These are phyloP conservation scores for Neoarius graeffei DNA, from an alignment of 2,113 vertebrate genomes.

Conservation along the genomic window DNA sequence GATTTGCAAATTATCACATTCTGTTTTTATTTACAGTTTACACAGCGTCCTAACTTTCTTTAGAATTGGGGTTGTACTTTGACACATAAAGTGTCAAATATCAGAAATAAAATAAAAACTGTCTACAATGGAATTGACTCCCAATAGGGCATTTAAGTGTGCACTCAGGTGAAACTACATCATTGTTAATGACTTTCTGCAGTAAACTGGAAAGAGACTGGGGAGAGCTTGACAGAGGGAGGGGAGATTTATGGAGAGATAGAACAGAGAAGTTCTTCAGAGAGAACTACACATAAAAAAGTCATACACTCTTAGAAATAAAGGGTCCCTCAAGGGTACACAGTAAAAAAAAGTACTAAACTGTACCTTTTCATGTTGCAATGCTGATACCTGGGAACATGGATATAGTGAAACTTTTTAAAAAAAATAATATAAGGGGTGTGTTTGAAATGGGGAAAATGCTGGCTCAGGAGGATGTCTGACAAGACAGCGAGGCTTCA, in stretches of 20 bases:
- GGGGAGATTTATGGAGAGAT: too few relatives aligned
- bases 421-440: too few relatives aligned
- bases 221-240: neutral
- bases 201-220: neutral
- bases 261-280: neutral
- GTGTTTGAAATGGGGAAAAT: too few relatives aligned
- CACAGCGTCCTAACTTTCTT: too few relatives aligned
- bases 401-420: neutral
- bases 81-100: constrained; percentile 3
- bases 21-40: too few relatives aligned
- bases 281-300: neutral
- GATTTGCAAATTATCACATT: too few relatives aligned
- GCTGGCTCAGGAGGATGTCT: too few relatives aligned
- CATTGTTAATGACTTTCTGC: constrained; percentile 34
- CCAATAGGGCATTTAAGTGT: constrained; percentile 13
- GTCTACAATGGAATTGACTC: neutral
- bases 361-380: neutral
- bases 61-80: too few relatives aligned
- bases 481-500: too few relatives aligned
- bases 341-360: neutral
- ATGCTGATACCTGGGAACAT: neutral
- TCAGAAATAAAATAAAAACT: neutral
- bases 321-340: neutral
- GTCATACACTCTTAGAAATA: neutral
- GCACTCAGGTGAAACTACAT: constrained; percentile 24